Evolutionary conservation across 2,797 vertebrate species (phyloP).

Genomic region (Rhinogobio ventralis): DNA sequence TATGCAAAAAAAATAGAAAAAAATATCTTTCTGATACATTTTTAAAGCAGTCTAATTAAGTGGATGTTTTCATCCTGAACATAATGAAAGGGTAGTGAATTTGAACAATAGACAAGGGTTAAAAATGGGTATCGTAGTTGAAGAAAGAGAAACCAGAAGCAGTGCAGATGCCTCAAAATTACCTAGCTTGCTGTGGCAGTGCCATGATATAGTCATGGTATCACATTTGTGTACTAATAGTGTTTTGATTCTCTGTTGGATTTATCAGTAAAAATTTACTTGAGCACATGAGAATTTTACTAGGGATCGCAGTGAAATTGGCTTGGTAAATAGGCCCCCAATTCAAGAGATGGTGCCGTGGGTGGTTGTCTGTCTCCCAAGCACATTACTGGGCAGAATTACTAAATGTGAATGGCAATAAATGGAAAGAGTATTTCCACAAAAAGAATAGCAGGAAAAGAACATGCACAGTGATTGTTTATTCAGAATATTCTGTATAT

Average conservation of each 20-base stretch:
- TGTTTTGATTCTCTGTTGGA: not conserved
- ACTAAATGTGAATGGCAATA: not conserved
- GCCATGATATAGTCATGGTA: not conserved
- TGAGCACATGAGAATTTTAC: not conserved
- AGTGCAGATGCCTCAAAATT: not conserved
- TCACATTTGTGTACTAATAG: not conserved
- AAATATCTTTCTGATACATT: no score
- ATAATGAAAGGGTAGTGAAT: no score
- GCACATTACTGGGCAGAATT: not conserved
- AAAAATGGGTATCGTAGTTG: not conserved
- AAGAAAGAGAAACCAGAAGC: not conserved
- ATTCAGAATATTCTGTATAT: not conserved
- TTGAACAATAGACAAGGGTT: no score
- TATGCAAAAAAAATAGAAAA: no score
- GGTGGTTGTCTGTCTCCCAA: not conserved
- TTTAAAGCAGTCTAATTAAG: no score
- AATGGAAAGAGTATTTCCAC: not conserved
- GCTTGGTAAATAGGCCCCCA: no score
- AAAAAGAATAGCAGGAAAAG: not conserved
- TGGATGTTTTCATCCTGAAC: no score
- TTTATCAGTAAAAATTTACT: not conserved
- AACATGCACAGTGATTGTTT: not conserved
- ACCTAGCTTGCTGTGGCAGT: not conserved
- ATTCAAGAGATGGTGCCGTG: not conserved
- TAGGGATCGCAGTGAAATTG: not conserved